Evolutionary conservation across 2,888 invertebrate genomes (phyloP).

Genomic region (Drosophila affinis): DNA sequence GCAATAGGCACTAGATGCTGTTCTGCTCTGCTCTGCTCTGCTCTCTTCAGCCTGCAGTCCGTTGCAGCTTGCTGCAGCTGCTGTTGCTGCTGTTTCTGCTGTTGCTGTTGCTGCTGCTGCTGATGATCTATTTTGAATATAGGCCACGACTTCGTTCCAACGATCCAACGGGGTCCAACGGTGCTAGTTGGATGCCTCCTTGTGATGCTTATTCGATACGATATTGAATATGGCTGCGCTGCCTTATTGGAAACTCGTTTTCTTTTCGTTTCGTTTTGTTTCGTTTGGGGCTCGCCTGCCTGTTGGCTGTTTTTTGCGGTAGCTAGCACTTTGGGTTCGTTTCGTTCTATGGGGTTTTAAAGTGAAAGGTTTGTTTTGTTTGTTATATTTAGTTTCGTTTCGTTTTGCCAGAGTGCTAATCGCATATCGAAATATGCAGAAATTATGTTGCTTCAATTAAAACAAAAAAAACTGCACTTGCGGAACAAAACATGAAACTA

Average conservation of each 20-base stretch:
- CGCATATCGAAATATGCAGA: too few relatives aligned
- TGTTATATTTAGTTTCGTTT: slow-evolving; percentile 31
- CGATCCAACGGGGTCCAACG: slow-evolving; percentile 63
- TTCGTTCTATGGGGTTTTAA: slow-evolving; percentile 57
- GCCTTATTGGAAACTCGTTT: slow-evolving; percentile 67
- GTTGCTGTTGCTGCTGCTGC: slow-evolving; percentile 48
- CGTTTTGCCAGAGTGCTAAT: too few relatives aligned
- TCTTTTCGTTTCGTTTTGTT: slow-evolving; percentile 18
- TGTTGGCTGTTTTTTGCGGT: slow-evolving; percentile 17
- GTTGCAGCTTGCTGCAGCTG: slow-evolving; percentile 39
- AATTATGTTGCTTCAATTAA: too few relatives aligned
- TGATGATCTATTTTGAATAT: slow-evolving; percentile 80
- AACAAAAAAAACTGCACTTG: too few relatives aligned
- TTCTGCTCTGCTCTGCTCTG: slow-evolving; percentile 29
- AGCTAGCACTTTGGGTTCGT: slow-evolving; percentile 46
- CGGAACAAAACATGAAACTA: too few relatives aligned
- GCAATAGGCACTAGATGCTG: slow-evolving; percentile 10
- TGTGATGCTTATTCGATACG: slow-evolving; percentile 48
- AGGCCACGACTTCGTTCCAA: slow-evolving; percentile 60
- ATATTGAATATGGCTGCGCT: slow-evolving; percentile 58
- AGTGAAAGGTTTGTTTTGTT: slow-evolving; percentile 77
- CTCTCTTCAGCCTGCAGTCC: slow-evolving; percentile 31
- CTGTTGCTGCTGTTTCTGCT: slow-evolving; percentile 50
- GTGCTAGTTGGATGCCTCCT: slow-evolving; percentile 56
- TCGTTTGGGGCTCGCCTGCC: slow-evolving; percentile 9